Evolutionary conservation across 2,113 vertebrate species (phyloP), one percentile per base, ranked within the genome.

Genomic region (Pardalotus punctatus): DNA sequence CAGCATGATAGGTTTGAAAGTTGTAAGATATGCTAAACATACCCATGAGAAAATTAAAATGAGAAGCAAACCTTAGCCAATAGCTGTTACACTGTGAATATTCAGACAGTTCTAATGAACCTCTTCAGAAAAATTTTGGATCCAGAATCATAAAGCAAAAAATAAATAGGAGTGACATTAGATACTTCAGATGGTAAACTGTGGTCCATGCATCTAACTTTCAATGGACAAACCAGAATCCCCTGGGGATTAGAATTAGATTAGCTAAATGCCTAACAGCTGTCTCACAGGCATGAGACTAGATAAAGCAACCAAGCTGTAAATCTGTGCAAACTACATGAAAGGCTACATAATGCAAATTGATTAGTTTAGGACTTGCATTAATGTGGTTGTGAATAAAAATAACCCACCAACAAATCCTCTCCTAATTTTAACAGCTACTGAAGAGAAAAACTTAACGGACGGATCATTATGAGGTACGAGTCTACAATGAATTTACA

Each of bases 391-490:
- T 97, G 86, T 97, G 98, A 97, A 95, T 97, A 98, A 97, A 97
- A 98, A 97, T 97, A 98, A 97, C 97, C 81, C 83, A 92, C 96
- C 92, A 97, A 96, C 97, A 97, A 98, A 98, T 93, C 98, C 98
- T 98, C 84, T 97, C 97, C 98, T 98, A 98, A 98, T 99, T 98
- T 98, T 97, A 98, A 98, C 96, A 97, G 92, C 95, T 83, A 96
- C 91, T 97, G 97, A 98, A 90, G 91, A 97, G 93, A 95, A 97
- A 91, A 97, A 95, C 72, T 88, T 97, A 97, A 96, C 96, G 97
- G 97, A 97, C 96, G 66, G 96, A 95, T 98, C 92, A 91, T 98
- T 95, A 96, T 74, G 97, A 98, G 96, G 96, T 81, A 73, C 61
- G 57, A 72, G 40, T 77, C 95, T 95, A 76, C 95, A 95, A 94